Evolutionary conservation across 2,113 vertebrate species (phyloP).

Genomic region (Castor canadensis): DNA sequence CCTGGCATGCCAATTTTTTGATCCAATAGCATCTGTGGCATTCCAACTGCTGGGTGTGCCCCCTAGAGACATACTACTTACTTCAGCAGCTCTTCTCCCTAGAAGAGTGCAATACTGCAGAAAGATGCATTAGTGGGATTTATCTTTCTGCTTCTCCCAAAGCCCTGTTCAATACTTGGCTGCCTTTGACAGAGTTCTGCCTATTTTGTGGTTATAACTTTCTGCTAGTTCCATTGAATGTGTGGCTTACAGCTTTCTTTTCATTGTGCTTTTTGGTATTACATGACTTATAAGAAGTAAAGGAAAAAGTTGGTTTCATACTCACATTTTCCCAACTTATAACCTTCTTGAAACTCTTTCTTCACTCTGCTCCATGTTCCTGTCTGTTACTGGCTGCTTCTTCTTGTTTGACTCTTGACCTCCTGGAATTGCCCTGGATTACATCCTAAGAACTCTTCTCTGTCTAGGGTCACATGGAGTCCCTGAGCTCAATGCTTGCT

Average conservation of each 20-base stretch:
- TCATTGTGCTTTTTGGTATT: not conserved
- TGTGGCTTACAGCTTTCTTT: constrained; percentile 2
- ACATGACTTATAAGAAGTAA: not conserved
- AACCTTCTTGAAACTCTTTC: not conserved
- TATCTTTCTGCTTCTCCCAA: not conserved
- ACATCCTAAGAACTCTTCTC: not conserved
- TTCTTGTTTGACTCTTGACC: no score
- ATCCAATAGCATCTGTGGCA: not conserved
- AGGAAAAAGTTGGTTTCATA: not conserved
- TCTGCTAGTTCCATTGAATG: not conserved
- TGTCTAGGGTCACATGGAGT: not conserved
- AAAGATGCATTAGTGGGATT: not conserved
- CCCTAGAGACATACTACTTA: fast-evolving
- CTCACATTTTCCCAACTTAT: not conserved
- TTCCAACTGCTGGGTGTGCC: no score
- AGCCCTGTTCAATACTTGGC: not conserved
- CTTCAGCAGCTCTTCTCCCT: fast-evolving
- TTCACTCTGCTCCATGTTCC: not conserved
- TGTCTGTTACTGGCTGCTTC: not conserved
- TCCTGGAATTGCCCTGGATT: not conserved
- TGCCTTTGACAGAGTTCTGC: not conserved
- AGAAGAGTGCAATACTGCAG: not conserved
- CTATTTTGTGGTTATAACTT: not conserved
- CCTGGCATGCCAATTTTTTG: not conserved
- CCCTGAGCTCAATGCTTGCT: not conserved